Base-by-base conservation (phyloP, 2,113 vertebrate genomes). In the Microcebus tavaratra region DNA sequence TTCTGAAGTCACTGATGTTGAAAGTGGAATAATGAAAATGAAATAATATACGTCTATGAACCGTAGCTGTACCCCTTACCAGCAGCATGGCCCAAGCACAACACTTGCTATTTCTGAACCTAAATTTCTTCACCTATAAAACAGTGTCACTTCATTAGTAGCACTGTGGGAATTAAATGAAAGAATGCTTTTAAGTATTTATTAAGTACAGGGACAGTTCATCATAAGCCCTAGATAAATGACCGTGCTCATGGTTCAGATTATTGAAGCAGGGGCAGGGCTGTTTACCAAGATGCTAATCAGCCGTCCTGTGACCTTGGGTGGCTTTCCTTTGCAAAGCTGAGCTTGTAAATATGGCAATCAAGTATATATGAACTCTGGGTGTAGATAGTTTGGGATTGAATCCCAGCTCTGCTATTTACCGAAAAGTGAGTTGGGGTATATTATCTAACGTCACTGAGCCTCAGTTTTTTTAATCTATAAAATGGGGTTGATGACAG, bases 1-100 rank as follows among this genome's bases (percentile, higher is more conserved):
- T 80, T 76, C 90, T 81, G 25, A 84, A 97, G 29, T 80, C 86
- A 75, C n/a, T 80, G 27, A 63, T 94, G 15, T 20, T 82, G 39
- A 96, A 18, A 70, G 18, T 21, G 14, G 50, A 92, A 86, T 29
- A 92, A 70, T 57, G 9, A 82, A 92, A 82, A 73, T 76, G 48
- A 82, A 95, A 94, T n/a, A 89, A 67, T 65, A 68, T 29, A 29
- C 0, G 0, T 65, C 89, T 68, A 48, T 85, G 86, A 90, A 50
- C 34, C 67, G 23, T 59, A 29, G 23, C 50, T 42, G 34, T 68
- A 36, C 42, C 21, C 15, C 63, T 75, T 57, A 45, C 14, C 20
- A 73, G 42, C 17, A 2, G 23, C 57, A n/a, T 31, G 57, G 23
- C 68, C 50, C 50, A n/a, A 17, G 34, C 25, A 42, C 23, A 21